Conservation (phyloP, 1,140 invertebrate species). For the Bombus waltoni region DNA sequence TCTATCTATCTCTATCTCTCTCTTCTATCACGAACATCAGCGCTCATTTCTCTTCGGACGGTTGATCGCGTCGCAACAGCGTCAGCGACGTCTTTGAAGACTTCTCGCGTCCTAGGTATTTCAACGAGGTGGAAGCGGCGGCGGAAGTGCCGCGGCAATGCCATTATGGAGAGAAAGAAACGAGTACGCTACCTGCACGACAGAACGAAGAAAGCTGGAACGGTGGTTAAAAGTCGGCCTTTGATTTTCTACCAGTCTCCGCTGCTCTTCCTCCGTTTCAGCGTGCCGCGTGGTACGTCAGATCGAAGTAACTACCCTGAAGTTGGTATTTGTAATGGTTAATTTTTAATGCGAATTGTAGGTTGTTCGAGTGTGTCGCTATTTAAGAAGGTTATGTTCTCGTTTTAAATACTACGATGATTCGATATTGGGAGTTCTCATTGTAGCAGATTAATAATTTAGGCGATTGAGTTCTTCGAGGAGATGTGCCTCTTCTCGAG, state of each 20-base stretch:
- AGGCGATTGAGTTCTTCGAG: too few relatives aligned
- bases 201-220: not conserved
- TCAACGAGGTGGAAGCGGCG: slow-evolving; percentile 48
- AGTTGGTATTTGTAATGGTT: not conserved
- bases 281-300: too few relatives aligned
- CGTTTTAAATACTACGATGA: not conserved
- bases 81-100: slow-evolving; percentile 66
- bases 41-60: not conserved
- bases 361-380: too few relatives aligned
- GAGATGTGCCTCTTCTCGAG: too few relatives aligned
- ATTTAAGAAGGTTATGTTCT: too few relatives aligned
- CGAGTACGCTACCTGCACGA: not conserved
- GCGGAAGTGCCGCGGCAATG: slow-evolving; percentile 63
- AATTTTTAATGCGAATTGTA: not conserved
- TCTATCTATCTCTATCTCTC: not conserved
- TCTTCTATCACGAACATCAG: not conserved
- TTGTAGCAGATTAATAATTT: too few relatives aligned
- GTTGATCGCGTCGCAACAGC: slow-evolving; percentile 28
- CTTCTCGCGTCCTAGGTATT: slow-evolving; percentile 67
- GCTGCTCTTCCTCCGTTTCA: too few relatives aligned
- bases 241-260: slow-evolving; percentile 9
- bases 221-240: slow-evolving; percentile 13
- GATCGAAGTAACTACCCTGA: not conserved
- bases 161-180: slow-evolving; percentile 59
- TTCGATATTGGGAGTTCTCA: too few relatives aligned